These are phyloP conservation scores for Heteromyza rotundicornis DNA, from an alignment of 2,888 invertebrate species.

Conservation along the genomic window DNA sequence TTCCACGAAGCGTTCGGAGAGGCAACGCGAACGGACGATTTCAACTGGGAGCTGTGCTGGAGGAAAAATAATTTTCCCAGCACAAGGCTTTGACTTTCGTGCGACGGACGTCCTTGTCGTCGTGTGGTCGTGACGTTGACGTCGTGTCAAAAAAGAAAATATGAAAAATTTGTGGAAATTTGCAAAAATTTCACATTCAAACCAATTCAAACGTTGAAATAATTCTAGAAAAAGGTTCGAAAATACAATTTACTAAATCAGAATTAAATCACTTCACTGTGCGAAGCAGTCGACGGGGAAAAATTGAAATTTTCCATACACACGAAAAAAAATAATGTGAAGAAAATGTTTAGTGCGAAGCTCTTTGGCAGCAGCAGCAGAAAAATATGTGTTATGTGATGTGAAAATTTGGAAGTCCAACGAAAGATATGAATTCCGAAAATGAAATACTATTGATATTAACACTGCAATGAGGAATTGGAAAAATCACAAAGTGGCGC, in stretches of 20 bases:
- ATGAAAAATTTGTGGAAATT: conserved; percentile 20
- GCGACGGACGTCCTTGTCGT: conserved; percentile 42
- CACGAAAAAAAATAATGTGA: neutral
- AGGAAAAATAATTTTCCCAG: conserved; percentile 41
- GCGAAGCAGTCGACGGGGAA: too few species aligned
- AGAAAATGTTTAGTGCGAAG: neutral
- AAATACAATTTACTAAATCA: too few species aligned
- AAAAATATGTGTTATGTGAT: conserved; percentile 3
- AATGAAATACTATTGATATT: too few species aligned
- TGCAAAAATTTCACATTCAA: neutral
- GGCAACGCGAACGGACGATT: neutral
- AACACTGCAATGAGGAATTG: neutral
- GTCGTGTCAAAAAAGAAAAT: conserved; percentile 26
- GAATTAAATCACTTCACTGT: too few species aligned
- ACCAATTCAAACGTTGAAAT: too few species aligned
- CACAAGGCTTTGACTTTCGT: conserved; percentile 37
- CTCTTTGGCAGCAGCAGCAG: neutral
- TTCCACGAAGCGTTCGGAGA: neutral
- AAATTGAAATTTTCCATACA: neutral
- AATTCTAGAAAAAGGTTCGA: too few species aligned
- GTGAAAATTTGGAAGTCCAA: neutral
- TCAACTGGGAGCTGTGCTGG: neutral
- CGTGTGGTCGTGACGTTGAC: conserved; percentile 35
- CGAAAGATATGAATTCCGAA: too few species aligned
- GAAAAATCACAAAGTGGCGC: neutral